Conservation (phyloP, 2,797 vertebrate species). For the Peromyscus aztecus region DNA sequence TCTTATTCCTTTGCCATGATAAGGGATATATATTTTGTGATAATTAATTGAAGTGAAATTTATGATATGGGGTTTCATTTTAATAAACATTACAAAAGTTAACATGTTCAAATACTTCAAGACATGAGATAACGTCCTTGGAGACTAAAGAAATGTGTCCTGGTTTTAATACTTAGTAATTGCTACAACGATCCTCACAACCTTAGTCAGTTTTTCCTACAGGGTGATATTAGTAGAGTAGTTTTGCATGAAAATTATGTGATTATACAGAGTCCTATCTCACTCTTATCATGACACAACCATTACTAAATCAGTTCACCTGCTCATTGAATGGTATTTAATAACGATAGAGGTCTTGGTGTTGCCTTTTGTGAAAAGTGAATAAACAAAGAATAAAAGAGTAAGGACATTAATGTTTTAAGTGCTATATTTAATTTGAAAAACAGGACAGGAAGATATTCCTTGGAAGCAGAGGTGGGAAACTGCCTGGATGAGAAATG, state of each 20-base stretch:
- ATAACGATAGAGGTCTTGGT: constrained; percentile 43
- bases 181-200: constrained; percentile 35
- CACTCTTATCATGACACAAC: constrained; percentile 1
- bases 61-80: constrained; percentile 39
- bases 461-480: constrained; percentile 51
- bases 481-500: constrained; percentile 51
- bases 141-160: constrained; percentile 37
- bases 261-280: constrained; percentile 61
- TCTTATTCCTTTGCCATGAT: background rate
- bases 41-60: background rate
- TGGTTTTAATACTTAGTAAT: constrained; percentile 56
- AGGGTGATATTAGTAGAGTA: constrained; percentile 33
- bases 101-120: background rate
- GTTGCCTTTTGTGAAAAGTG: constrained; percentile 63
- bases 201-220: constrained; percentile 20
- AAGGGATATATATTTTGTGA: background rate
- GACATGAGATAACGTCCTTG: constrained; percentile 20
- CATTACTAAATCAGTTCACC: constrained; percentile 72
- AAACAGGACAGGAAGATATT: constrained; percentile 55
- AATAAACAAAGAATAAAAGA: constrained; percentile 79
- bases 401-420: constrained; percentile 78
- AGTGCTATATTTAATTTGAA: constrained; percentile 66
- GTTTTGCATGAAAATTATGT: constrained; percentile 71
- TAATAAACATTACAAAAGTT: constrained; percentile 16
- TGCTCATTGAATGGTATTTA: constrained; percentile 48